A percentile compares a stretch with the other conserved stretches of the same genome.
phyloP scores from a whole-genome alignment of 2,888 invertebrate genomes.

The Saturnia japonica region DNA sequence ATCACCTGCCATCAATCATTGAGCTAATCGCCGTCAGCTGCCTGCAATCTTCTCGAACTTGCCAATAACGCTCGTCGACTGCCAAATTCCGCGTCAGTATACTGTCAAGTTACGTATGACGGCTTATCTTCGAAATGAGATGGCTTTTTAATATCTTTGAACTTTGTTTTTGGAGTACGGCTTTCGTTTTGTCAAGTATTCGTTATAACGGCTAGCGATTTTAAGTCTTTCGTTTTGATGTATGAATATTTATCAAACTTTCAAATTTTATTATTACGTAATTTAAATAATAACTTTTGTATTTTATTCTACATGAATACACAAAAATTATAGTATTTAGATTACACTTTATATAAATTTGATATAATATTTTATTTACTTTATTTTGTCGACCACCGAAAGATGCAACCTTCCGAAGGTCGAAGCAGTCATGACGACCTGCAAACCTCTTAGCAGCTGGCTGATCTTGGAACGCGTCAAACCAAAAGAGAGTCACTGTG shows the following conservation, averaged over 20 bases:
- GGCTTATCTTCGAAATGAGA: conserved; percentile 13
- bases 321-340: too few relatives aligned
- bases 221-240: background rate
- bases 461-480: too few relatives aligned
- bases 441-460: too few relatives aligned
- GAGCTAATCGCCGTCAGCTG: conserved; percentile 54
- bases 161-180: conserved; percentile 2
- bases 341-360: too few relatives aligned
- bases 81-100: conserved; percentile 42
- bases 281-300: too few relatives aligned
- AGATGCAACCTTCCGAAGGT: too few relatives aligned
- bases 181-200: background rate
- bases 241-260: background rate
- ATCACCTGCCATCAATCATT: conserved; percentile 51
- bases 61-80: conserved; percentile 35
- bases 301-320: too few relatives aligned
- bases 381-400: too few relatives aligned
- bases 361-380: too few relatives aligned
- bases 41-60: conserved; percentile 39
- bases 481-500: too few relatives aligned
- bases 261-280: too few relatives aligned
- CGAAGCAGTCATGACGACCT: too few relatives aligned
- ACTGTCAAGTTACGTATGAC: conserved; percentile 38
- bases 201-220: background rate
- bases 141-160: conserved; percentile 11